These are phyloP conservation scores for Calliopsis andreniformis DNA, from an alignment of 1,140 invertebrate species.

Conservation along the genomic window DNA sequence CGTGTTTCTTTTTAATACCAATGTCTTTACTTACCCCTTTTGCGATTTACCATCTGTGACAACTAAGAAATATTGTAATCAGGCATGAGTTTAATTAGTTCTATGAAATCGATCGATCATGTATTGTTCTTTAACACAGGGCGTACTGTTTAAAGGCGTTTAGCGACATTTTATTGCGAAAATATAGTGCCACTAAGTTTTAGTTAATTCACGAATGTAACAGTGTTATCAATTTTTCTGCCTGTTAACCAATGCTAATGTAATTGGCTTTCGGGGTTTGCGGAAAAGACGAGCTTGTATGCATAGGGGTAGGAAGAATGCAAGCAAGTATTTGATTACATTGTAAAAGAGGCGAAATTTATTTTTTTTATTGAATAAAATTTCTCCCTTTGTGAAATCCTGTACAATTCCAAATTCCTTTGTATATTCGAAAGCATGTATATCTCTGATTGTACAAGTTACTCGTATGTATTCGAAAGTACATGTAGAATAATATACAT, in stretches of 20 bases:
- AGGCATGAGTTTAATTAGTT: neutral
- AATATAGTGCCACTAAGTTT: neutral
- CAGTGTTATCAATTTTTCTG: neutral
- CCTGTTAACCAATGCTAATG: slow-evolving; percentile 8
- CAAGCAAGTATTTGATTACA: slow-evolving; percentile 2
- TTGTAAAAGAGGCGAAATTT: slow-evolving; percentile 10
- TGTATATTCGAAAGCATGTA: slow-evolving; percentile 49
- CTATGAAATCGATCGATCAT: neutral
- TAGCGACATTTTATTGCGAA: neutral
- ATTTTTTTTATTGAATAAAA: slow-evolving; percentile 30
- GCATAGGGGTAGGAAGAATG: slow-evolving; percentile 26
- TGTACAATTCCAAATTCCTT: slow-evolving; percentile 2
- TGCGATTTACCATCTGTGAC: too few relatives aligned
- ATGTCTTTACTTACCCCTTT: too few relatives aligned
- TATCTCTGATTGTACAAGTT: slow-evolving; percentile 30
- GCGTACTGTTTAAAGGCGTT: neutral
- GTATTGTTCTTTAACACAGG: neutral
- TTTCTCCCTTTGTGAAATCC: neutral
- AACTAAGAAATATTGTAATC: too few relatives aligned
- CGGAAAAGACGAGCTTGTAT: slow-evolving; percentile 21
- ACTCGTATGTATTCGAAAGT: slow-evolving; percentile 18
- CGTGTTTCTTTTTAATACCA: too few relatives aligned
- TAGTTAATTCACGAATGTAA: neutral
- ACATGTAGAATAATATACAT: neutral
- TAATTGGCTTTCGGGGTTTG: slow-evolving; percentile 4